Percentiles rank a stretch among this genome's conserved stretches.
Evolutionary conservation across 1,140 invertebrate genomes (phyloP).

Genomic region (Heliconius eleuchia): DNA sequence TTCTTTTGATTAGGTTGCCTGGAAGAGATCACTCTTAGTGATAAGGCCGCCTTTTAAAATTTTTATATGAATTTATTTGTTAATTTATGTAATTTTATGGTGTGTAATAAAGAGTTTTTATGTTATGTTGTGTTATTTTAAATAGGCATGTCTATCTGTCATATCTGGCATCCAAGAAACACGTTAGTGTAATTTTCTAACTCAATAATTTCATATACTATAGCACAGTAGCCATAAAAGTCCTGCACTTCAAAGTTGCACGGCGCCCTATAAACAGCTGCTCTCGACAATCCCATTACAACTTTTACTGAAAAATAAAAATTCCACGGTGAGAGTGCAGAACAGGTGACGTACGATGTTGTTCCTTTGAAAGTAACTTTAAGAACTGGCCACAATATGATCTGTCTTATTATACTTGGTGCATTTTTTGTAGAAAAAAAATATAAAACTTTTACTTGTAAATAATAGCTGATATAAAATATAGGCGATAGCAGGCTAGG

Average conservation of each 20-base stretch:
- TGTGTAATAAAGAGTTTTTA: no score
- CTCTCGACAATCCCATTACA: slow-evolving; percentile 39
- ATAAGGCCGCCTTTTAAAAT: no score
- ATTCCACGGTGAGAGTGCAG: slow-evolving; percentile 25
- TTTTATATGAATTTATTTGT: no score
- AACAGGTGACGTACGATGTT: slow-evolving; percentile 21
- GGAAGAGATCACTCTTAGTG: no score
- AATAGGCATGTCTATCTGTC: no score
- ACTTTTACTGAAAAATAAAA: slow-evolving; percentile 31
- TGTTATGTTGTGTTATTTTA: no score
- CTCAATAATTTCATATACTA: neutral
- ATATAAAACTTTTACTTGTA: no score
- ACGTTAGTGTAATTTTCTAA: neutral
- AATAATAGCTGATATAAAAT: no score
- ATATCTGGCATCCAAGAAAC: neutral
- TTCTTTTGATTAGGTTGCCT: no score
- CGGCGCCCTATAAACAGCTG: slow-evolving; percentile 22
- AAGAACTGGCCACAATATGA: neutral
- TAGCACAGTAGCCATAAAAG: slow-evolving; percentile 20
- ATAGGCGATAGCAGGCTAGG: no score
- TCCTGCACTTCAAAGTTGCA: slow-evolving; percentile 29
- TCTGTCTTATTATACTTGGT: neutral
- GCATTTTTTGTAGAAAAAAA: no score
- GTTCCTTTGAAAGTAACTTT: neutral
- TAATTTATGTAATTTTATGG: no score